Conservation (phyloP, 2,113 vertebrate genomes). For the Columba livia region DNA sequence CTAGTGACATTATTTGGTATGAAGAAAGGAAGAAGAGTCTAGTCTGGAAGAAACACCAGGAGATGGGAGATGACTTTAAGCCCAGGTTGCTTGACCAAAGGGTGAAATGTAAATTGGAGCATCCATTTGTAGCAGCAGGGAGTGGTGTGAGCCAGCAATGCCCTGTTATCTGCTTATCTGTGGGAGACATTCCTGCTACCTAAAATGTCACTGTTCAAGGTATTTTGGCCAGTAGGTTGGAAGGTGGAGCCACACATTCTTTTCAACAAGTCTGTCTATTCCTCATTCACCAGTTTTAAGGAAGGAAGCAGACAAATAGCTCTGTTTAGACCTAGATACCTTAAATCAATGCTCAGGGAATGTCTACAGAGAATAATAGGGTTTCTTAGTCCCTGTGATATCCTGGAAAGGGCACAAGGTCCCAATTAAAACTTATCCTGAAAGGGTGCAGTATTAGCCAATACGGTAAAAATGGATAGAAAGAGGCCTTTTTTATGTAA, state of each 20-base stretch:
- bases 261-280: neutral
- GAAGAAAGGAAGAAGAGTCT: neutral
- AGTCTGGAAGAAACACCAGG: neutral
- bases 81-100: neutral
- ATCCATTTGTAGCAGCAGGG: neutral
- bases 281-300: neutral
- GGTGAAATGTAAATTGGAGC: neutral
- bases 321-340: neutral
- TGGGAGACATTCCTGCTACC: neutral
- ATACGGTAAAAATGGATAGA: neutral
- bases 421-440: slow-evolving; percentile 37
- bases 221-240: neutral
- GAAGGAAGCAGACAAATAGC: neutral
- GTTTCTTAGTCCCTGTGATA: neutral
- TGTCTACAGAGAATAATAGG: neutral
- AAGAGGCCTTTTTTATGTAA: neutral
- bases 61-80: neutral
- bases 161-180: neutral
- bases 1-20: neutral
- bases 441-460: neutral
- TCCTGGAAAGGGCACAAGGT: neutral
- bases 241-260: neutral
- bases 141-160: neutral
- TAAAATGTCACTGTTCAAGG: neutral
- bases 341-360: slow-evolving; percentile 23